Evolutionary conservation across 2,113 vertebrate species (phyloP).

Genomic region (Trinectes maculatus): DNA sequence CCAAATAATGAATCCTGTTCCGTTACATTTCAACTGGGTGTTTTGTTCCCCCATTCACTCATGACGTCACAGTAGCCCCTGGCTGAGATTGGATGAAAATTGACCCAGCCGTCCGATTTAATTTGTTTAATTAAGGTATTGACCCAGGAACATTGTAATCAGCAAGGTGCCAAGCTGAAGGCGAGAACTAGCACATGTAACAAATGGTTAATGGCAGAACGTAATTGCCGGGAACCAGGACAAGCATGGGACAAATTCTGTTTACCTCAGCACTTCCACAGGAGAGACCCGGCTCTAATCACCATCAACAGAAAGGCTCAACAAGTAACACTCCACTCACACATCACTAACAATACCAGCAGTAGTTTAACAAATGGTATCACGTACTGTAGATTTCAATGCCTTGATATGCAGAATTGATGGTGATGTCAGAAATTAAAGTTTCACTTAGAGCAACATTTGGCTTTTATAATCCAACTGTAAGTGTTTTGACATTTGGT

Average conservation of each 20-base stretch:
- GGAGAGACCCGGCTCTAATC: constrained; percentile 20
- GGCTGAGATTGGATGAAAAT: constrained; percentile 46
- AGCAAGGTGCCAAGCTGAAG: constrained; percentile 60
- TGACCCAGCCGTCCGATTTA: constrained; percentile 64
- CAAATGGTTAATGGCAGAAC: constrained; percentile 67
- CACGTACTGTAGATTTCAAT: constrained; percentile 3
- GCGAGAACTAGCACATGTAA: constrained; percentile 46
- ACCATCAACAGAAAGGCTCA: constrained; percentile 38
- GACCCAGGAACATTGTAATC: constrained; percentile 73
- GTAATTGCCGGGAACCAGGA: constrained; percentile 56
- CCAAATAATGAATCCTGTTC: constrained; percentile 3
- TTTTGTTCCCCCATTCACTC: background rate
- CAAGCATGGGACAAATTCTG: constrained; percentile 38
- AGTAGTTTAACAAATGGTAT: constrained; percentile 15
- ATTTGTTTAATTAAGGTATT: constrained; percentile 77
- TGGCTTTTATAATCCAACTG: too few species aligned
- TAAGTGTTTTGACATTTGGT: too few species aligned
- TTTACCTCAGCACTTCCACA: constrained; percentile 59
- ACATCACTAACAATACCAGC: constrained; percentile 11
- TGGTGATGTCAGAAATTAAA: too few species aligned
- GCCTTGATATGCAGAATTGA: constrained; percentile 13
- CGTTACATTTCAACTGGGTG: constrained; percentile 10
- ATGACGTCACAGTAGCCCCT: background rate
- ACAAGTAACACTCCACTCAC: constrained; percentile 33
- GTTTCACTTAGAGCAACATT: too few species aligned